These are phyloP conservation scores for Melanophora roralis DNA, from an alignment of 2,888 invertebrate genomes.

Conservation along the genomic window DNA sequence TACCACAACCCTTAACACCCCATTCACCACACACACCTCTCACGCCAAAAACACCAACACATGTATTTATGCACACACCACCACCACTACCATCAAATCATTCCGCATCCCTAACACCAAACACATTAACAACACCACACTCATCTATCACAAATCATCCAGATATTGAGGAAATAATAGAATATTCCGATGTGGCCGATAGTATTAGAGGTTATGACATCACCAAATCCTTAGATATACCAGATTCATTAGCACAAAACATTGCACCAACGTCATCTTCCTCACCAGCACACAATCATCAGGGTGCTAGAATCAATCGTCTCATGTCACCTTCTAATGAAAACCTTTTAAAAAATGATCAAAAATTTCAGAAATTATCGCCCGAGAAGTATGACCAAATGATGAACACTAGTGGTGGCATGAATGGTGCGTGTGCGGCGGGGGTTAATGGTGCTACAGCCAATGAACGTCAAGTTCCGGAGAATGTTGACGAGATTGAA, in stretches of 20 bases:
- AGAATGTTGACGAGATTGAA: constrained; percentile 74
- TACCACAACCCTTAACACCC: constrained; percentile 58
- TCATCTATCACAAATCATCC: constrained; percentile 48
- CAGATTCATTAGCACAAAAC: constrained; percentile 54
- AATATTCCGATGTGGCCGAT: constrained; percentile 73
- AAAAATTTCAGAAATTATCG: constrained; percentile 75
- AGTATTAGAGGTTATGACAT: constrained; percentile 70
- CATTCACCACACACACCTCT: constrained; percentile 44
- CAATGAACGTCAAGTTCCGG: constrained; percentile 69
- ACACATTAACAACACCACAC: constrained; percentile 35
- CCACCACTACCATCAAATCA: constrained; percentile 60
- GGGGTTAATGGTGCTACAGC: constrained; percentile 12
- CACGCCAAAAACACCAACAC: constrained; percentile 58
- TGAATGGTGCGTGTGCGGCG: constrained; percentile 23
- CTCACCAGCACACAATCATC: constrained; percentile 52
- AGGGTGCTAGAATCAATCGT: constrained; percentile 61
- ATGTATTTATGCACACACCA: constrained; percentile 65
- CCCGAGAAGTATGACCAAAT: constrained; percentile 74
- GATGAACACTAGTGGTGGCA: constrained; percentile 68
- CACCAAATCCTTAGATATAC: constrained; percentile 43
- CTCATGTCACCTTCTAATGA: constrained; percentile 71
- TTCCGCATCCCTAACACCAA: constrained; percentile 43
- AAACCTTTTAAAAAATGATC: constrained; percentile 72
- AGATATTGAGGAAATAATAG: constrained; percentile 70
- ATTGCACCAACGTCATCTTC: constrained; percentile 41